Evolutionary conservation across 2,113 vertebrate genomes (phyloP), one percentile per base, ranked within the genome.

Genomic region (Oenanthe oenanthe): DNA sequence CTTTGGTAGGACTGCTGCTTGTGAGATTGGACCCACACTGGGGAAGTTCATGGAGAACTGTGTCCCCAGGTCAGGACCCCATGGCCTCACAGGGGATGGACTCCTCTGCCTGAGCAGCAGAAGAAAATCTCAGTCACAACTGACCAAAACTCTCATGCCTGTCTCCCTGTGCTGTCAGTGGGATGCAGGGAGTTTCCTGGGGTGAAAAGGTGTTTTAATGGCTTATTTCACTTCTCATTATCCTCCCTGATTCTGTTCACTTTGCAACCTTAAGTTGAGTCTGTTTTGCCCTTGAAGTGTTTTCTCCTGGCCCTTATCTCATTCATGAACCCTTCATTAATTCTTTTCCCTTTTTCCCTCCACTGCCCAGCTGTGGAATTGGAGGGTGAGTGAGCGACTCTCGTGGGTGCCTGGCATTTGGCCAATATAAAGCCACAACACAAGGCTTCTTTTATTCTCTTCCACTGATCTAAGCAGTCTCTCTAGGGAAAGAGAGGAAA

Each of bases 1-100:
- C 34, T 36, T 36, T 36, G 47, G 47, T 25, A 5, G 16, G 14
- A 20, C 18, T 45, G 40, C 24, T 47, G 32, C 40, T 26, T 1
- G 0, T 45, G 32, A 17, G 40, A 74, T 3, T 13, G 18, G n/a
- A 48, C 1, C 19, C 19, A 20, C 0, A 3, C 24, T 6, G 6
- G 25, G 4, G n/a, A 36, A 38, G 18, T 31, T 70, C 19, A 48
- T 1, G 1, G 26, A 38, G 20, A 60, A 17, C 43, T 48, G 26
- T 48, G 8, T 11, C 43, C 25, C 5, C 0, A 24, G 26, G 43
- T 8, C 60, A 56, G 16, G 7, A 31, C 12, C 34, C 16, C 34
- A 14, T 2, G 3, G 56, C 4, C n/a, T 24, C 26, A 24, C 26
- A 48, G n/a, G 26, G 26, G n/a, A 36, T 24, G 26, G 43, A 48